Evolutionary conservation across 2,113 vertebrate genomes (phyloP), one percentile per base, ranked within the genome.

Genomic region (Syngnathoides biaculeatus): DNA sequence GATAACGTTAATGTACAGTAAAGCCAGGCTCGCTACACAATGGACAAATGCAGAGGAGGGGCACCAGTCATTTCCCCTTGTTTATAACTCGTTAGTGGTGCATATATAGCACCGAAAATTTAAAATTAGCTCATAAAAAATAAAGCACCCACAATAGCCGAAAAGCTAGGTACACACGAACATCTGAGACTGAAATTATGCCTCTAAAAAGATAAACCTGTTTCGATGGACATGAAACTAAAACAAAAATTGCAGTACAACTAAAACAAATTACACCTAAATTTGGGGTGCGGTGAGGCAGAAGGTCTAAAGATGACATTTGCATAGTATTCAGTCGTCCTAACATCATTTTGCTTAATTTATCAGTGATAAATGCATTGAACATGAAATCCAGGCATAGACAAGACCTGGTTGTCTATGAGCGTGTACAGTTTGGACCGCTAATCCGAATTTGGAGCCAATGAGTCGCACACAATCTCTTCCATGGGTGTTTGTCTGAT

Each of bases 11-110:
- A 74, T 67, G 75, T 67, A 43, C 73, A 65, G 75, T 67, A 43
- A 74, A 65, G 71, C 73, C 17, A 78, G 61, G 75, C 56, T 67
- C 53, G n/a, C 19, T n/a, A n/a, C 2, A 50, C 47, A 50, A 50
- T 19, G 42, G 19, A 55, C 53, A 14, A 27, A 20, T 14, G 30
- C 27, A 60, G n/a, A 38, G 17, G 30, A 19, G 42, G 14, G 8
- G 26, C 14, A 57, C 26, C 56, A 13, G 35, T 1, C 26, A 40
- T 61, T 61, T 61, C 19, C 30, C 38, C 38, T 61, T 61, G 10
- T n/a, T 59, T 59, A 39, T 59, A 38, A 20, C 39, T 39, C 14
- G 52, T 26, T 26, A 14, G 22, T 14, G 11, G 8, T 59, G 30
- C 38, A 38, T 4, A 6, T 38, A 11, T 38, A 38, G 4, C 30